These are phyloP conservation scores for Corythornis madagascariensis DNA, from an alignment of 2,113 vertebrate genomes.

Conservation along the genomic window DNA sequence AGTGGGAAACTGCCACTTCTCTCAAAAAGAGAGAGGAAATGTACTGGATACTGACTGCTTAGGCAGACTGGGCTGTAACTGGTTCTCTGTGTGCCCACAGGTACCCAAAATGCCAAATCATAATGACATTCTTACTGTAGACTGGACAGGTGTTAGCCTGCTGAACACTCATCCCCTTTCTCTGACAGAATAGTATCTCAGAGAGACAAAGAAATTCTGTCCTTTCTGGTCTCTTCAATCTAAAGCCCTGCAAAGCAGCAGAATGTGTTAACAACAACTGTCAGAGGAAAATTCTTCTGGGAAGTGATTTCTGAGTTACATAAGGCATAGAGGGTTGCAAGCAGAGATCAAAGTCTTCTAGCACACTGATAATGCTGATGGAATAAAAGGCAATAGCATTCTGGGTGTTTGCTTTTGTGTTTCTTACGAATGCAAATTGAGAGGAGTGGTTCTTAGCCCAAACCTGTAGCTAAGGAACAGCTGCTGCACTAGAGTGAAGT, in stretches of 20 bases:
- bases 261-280: slow-evolving; percentile 2
- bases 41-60: neutral
- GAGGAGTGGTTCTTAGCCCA: slow-evolving; percentile 5
- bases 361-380: slow-evolving; percentile 3
- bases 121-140: neutral
- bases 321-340: neutral
- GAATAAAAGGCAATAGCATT: slow-evolving; percentile 14
- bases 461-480: neutral
- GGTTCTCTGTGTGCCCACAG: neutral
- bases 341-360: slow-evolving; percentile 29
- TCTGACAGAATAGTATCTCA: neutral
- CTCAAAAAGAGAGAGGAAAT: neutral
- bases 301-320: slow-evolving; percentile 3
- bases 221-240: neutral
- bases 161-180: neutral
- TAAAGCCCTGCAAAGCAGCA: neutral
- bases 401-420: slow-evolving; percentile 17
- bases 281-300: neutral
- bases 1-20: neutral
- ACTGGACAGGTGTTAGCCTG: neutral
- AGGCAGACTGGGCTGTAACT: neutral
- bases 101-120: neutral
- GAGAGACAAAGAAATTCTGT: neutral
- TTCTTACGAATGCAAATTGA: neutral
- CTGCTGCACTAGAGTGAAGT: neutral